Base-by-base conservation (phyloP, 1,140 invertebrate species). In the Eurosta solidaginis region DNA sequence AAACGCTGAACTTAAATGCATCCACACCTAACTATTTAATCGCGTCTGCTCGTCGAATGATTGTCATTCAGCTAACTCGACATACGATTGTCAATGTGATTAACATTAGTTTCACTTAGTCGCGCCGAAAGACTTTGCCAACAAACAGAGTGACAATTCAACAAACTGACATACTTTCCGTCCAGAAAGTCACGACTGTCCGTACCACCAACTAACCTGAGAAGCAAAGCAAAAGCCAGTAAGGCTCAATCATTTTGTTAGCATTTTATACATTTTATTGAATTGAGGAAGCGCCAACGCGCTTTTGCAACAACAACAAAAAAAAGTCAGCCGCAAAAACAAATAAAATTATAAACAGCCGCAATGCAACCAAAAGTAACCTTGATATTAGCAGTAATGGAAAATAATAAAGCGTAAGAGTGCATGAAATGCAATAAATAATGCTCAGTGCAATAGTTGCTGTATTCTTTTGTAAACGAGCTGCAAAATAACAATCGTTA, bases 61-160 rank as follows among this genome's bases (percentile, higher is more conserved):
- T 40, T 68, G 59, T 40, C 59, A 68, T 20, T 68, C 29, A 36
- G 27, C 20, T 40, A 3, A 14, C 45, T 40, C 9, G 33, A 9
- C n/a, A 12, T 68, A 22, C 59, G 29, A 10, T 22, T 52, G 44
- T 52, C 75, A 76, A 47, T 54, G 75, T 49, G 33, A 50, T 76
- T 76, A 49, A 52, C 44, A 76, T 76, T 54, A 50, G 49, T 76
- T 78, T 78, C 27, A 77, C 76, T 80, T 79, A 79, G 77, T 74
- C 79, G 80, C 81, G 81, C 80, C 81, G 81, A 80, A 25, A 49
- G 44, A 9, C 52, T 68, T 40, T 22, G 59, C 1, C 33, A 9
- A 33, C 59, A 22, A 68, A 45, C 20, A 25, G 42, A 47, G 22
- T 45, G 42, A 36, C 73, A 74, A 33, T 22, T 36, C 17, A 42